Evolutionary conservation across 2,888 invertebrate species (phyloP).

Genomic region (Chouioia cunea): DNA sequence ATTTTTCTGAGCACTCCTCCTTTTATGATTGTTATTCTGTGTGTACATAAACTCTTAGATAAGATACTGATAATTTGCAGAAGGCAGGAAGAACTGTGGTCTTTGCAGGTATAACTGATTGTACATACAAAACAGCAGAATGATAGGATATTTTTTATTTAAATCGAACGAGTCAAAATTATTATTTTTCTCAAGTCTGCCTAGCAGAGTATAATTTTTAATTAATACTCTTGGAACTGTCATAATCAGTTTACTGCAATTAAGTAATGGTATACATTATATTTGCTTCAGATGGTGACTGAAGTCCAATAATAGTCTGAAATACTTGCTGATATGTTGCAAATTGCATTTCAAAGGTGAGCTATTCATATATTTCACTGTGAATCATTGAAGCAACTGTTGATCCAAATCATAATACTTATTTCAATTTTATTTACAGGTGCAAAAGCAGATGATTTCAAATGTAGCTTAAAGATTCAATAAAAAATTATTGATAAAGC

Average conservation of each 20-base stretch:
- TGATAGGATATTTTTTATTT: slow-evolving; percentile 5
- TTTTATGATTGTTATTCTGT: slow-evolving; percentile 6
- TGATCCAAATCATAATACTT: slow-evolving; percentile 1
- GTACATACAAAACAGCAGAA: neutral
- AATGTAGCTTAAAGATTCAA: slow-evolving; percentile 57
- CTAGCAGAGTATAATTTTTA: too few species aligned
- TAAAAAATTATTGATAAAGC: slow-evolving; percentile 55
- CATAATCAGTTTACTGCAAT: neutral
- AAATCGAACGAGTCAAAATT: slow-evolving; percentile 6
- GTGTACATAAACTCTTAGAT: slow-evolving; percentile 3
- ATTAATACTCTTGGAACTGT: too few species aligned
- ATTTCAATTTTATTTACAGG: slow-evolving; percentile 44
- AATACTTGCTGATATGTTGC: slow-evolving; percentile 59
- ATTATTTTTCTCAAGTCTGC: neutral
- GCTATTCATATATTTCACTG: neutral
- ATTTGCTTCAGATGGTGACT: slow-evolving; percentile 58
- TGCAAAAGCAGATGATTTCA: slow-evolving; percentile 64
- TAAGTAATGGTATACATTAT: neutral
- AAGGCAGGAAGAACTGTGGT: slow-evolving; percentile 11
- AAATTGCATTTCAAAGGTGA: slow-evolving; percentile 59
- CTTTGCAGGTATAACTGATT: slow-evolving; percentile 8
- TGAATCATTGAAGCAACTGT: neutral
- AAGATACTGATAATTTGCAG: slow-evolving; percentile 23
- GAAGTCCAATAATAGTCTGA: slow-evolving; percentile 56
- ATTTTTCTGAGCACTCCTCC: too few species aligned